These are phyloP conservation scores for Bombylius major DNA, from an alignment of 2,888 invertebrate genomes.

Conservation along the genomic window DNA sequence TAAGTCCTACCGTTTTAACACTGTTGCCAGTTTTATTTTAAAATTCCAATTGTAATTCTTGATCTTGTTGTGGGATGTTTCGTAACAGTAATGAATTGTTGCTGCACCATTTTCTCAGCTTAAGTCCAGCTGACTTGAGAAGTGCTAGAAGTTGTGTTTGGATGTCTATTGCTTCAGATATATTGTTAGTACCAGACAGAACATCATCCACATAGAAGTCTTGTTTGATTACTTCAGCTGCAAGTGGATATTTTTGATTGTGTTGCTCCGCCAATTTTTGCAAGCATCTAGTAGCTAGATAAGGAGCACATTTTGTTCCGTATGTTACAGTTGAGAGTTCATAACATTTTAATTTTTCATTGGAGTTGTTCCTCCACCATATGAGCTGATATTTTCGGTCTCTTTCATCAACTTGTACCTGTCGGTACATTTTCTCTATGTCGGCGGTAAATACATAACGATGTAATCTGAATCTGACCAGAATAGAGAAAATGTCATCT, in stretches of 20 bases:
- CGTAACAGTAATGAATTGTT: neutral
- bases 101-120: neutral
- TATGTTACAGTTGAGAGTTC: constrained; percentile 15
- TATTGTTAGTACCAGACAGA: constrained; percentile 37
- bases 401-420: too few species aligned
- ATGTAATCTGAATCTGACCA: too few species aligned
- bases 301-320: constrained; percentile 24
- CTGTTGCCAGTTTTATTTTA: too few species aligned
- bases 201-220: constrained; percentile 37
- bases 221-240: constrained; percentile 36
- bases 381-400: constrained; percentile 28
- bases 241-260: constrained; percentile 40
- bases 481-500: too few species aligned
- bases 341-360: constrained; percentile 26
- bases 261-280: constrained; percentile 35
- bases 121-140: neutral
- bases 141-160: neutral
- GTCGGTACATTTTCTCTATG: too few species aligned
- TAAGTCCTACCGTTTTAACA: too few species aligned
- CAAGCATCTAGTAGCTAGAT: constrained; percentile 31
- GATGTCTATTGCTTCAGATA: constrained; percentile 16
- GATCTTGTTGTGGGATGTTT: too few species aligned
- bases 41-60: too few species aligned
- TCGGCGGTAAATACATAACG: too few species aligned
- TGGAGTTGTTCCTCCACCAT: constrained; percentile 28